Conservation (phyloP, 2,888 invertebrate species). For the Caenorhabditis parvicauda region DNA sequence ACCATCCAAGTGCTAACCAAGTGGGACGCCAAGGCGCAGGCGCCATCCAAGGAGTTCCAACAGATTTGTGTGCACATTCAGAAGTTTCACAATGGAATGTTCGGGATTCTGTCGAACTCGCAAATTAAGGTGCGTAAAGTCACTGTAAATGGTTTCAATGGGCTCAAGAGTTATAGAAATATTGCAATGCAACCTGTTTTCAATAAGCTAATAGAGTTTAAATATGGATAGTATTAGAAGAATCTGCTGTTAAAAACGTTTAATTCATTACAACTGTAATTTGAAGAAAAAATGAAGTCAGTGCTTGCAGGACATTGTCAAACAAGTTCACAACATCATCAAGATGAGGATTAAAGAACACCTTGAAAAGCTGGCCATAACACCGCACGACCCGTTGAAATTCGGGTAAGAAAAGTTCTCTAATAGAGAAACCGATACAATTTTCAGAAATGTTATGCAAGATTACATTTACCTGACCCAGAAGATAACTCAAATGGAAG, state of each 20-base stretch:
- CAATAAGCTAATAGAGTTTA: too few species aligned
- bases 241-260: too few species aligned
- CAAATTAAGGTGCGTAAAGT: slow-evolving; percentile 40
- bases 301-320: slow-evolving; percentile 38
- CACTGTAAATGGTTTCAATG: not conserved
- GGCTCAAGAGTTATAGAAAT: slow-evolving; percentile 9
- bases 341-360: slow-evolving; percentile 45
- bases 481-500: too few species aligned
- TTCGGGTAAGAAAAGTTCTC: slow-evolving; percentile 45
- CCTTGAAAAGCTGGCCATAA: slow-evolving; percentile 46
- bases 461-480: not conserved
- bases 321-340: slow-evolving; percentile 56
- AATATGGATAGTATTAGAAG: too few species aligned
- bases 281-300: too few species aligned
- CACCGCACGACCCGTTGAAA: slow-evolving; percentile 53
- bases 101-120: slow-evolving; percentile 50
- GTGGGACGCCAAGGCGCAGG: slow-evolving; percentile 90
- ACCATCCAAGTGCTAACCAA: slow-evolving; percentile 71
- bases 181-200: not conserved
- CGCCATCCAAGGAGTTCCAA: slow-evolving; percentile 75
- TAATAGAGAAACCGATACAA: not conserved
- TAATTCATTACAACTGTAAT: too few species aligned
- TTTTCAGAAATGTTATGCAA: not conserved
- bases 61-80: slow-evolving; percentile 72
- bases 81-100: slow-evolving; percentile 59